Percentiles rank a stretch among this genome's conserved stretches.
Evolutionary conservation across 1,140 invertebrate genomes (phyloP).

Genomic region (Drosophila mauritiana): DNA sequence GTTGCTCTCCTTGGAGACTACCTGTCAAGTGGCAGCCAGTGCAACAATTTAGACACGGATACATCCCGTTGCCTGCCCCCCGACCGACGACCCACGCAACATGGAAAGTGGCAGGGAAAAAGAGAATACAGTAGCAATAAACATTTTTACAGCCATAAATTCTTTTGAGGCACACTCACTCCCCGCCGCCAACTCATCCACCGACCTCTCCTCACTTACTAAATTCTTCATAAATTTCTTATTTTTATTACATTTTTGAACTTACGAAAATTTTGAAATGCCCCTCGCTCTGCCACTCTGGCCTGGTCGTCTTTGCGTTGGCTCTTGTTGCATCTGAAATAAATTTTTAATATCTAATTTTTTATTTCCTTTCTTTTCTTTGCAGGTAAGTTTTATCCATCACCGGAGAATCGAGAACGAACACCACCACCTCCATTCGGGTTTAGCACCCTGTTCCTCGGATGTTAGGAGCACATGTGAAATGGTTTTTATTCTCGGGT

Average conservation of each 20-base stretch:
- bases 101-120: conserved; percentile 25
- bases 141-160: conserved; percentile 81
- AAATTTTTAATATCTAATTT: conserved; percentile 77
- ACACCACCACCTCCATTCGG: background rate
- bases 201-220: conserved; percentile 41
- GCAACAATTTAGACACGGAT: conserved; percentile 50
- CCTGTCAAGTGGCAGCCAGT: conserved; percentile 57
- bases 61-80: background rate
- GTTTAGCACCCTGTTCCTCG: background rate
- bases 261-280: conserved; percentile 70
- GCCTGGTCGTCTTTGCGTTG: conserved; percentile 6
- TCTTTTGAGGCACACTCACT: conserved; percentile 48
- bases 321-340: conserved; percentile 42
- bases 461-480: conserved; percentile 25
- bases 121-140: conserved; percentile 74
- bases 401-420: conserved; percentile 16
- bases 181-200: background rate
- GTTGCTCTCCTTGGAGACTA: conserved; percentile 46
- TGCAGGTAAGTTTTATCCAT: conserved; percentile 74
- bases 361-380: conserved; percentile 46
- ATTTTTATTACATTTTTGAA: conserved; percentile 78
- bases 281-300: conserved; percentile 1
- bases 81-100: background rate
- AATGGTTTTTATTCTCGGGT: conserved; percentile 29
- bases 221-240: conserved; percentile 81